phyloP scores from a whole-genome alignment of 2,113 vertebrate genomes.

The Catagonus wagneri region DNA sequence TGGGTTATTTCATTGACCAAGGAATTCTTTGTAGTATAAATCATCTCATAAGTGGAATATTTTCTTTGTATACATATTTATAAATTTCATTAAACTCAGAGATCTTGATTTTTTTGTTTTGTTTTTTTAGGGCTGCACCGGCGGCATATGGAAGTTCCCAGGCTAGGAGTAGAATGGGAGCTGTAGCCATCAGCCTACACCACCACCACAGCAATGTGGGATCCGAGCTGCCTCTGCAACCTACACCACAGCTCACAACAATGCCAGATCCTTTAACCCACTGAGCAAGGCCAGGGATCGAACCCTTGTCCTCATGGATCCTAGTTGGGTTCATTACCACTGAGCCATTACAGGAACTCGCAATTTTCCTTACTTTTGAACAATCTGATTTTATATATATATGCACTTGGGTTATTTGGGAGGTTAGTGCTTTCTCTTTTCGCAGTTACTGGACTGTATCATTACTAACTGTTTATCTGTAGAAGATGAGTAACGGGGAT shows the following conservation, averaged over 20 bases:
- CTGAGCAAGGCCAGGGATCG: no score
- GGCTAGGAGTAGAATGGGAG: no score
- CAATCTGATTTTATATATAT: not conserved
- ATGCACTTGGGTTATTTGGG: not conserved
- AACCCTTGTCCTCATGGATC: no score
- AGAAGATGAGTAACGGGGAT: not conserved
- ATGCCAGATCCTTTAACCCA: no score
- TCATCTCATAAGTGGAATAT: not conserved
- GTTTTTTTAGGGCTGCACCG: no score
- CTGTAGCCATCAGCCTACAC: no score
- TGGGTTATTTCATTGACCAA: slow-evolving; percentile 29
- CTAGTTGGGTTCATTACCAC: no score
- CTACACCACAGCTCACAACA: no score
- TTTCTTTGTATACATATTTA: not conserved
- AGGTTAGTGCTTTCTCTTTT: slow-evolving; percentile 17
- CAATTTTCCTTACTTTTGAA: slow-evolving; percentile 29
- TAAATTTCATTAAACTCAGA: slow-evolving; percentile 49
- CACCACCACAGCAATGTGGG: no score
- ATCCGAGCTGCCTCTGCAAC: no score
- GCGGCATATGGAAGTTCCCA: no score
- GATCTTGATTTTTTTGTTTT: not conserved
- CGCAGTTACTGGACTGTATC: not conserved
- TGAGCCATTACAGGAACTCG: no score
- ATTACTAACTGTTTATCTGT: not conserved
- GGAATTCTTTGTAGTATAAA: slow-evolving; percentile 20